phyloP scores from a whole-genome alignment of 2,797 vertebrate species.

The Miichthys miiuy region DNA sequence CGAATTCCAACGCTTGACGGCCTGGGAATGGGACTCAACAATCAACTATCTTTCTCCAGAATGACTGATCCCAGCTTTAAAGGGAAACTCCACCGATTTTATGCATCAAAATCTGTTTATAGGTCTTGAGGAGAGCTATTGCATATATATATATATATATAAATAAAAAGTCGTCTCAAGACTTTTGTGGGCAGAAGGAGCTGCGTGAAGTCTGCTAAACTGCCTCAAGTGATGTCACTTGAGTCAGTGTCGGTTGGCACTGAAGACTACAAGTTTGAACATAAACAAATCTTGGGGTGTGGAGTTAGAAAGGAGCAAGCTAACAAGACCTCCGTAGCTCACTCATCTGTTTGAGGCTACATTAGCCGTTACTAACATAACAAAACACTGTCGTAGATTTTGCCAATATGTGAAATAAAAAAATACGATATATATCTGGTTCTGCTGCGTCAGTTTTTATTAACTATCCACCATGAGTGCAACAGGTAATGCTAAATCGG shows the following conservation, averaged over 20 bases:
- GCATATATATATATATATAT: slow-evolving; percentile 26
- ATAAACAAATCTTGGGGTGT: background rate
- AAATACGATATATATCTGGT: background rate
- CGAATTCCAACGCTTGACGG: no score
- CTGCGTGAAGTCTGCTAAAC: slow-evolving; percentile 18
- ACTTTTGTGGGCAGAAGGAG: slow-evolving; percentile 6
- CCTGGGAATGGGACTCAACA: no score
- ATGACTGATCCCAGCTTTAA: slow-evolving; percentile 31
- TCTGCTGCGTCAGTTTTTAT: slow-evolving; percentile 6
- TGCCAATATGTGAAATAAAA: slow-evolving; percentile 6
- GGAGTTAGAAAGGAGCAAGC: background rate
- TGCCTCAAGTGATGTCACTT: slow-evolving; percentile 31
- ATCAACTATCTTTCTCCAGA: no score
- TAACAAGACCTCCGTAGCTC: background rate
- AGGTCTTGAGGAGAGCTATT: slow-evolving; percentile 30
- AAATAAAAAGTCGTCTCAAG: slow-evolving; percentile 4
- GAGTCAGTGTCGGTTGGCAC: background rate
- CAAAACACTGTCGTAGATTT: slow-evolving; percentile 13
- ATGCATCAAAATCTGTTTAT: slow-evolving; percentile 34
- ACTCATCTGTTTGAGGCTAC: slow-evolving; percentile 37
- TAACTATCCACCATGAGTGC: no score
- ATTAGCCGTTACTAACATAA: slow-evolving; percentile 35
- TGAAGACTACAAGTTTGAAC: background rate
- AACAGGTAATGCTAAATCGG: slow-evolving; percentile 6
- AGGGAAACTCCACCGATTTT: slow-evolving; percentile 42